Evolutionary conservation across 1,140 invertebrate genomes (phyloP).

Genomic region (Brachionus plicatilis): DNA sequence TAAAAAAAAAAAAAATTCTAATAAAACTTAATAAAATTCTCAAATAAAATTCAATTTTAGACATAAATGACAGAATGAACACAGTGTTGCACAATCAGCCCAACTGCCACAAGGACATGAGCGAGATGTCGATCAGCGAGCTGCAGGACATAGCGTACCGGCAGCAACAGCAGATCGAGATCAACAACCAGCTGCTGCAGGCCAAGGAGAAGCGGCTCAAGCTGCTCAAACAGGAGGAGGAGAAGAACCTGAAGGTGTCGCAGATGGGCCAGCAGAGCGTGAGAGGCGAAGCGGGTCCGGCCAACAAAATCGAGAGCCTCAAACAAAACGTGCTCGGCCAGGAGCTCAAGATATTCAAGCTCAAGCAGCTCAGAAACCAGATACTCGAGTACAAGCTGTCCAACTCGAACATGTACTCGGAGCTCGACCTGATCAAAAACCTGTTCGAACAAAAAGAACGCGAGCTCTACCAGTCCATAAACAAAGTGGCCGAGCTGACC

Average conservation of each 20-base stretch:
- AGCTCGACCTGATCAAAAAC: conserved; percentile 86
- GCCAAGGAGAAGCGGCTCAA: conserved; percentile 85
- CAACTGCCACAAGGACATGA: background rate
- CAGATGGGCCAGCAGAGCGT: background rate
- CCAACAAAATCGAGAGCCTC: conserved; percentile 10
- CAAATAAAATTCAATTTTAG: background rate
- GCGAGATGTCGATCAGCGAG: conserved; percentile 59
- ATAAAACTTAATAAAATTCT: background rate
- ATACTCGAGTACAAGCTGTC: conserved; percentile 38
- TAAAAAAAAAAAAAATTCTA: background rate
- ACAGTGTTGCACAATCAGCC: background rate
- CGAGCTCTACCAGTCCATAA: conserved; percentile 83
- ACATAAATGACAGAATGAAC: background rate
- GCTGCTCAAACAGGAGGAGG: conserved; percentile 28
- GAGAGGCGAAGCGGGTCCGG: background rate
- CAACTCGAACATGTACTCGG: conserved; percentile 51
- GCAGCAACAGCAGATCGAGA: conserved; percentile 91
- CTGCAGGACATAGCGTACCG: conserved; percentile 88
- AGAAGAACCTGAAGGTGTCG: background rate
- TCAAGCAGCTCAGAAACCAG: conserved; percentile 30
- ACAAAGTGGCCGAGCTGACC: conserved; percentile 88
- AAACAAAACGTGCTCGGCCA: conserved; percentile 35
- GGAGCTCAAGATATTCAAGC: conserved; percentile 24
- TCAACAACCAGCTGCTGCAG: conserved; percentile 78
- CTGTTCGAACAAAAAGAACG: conserved; percentile 96